Percentiles rank a stretch among this genome's conserved stretches.
Evolutionary conservation across 2,113 vertebrate species (phyloP).

Genomic region (Oxygymnocypris stewartii): DNA sequence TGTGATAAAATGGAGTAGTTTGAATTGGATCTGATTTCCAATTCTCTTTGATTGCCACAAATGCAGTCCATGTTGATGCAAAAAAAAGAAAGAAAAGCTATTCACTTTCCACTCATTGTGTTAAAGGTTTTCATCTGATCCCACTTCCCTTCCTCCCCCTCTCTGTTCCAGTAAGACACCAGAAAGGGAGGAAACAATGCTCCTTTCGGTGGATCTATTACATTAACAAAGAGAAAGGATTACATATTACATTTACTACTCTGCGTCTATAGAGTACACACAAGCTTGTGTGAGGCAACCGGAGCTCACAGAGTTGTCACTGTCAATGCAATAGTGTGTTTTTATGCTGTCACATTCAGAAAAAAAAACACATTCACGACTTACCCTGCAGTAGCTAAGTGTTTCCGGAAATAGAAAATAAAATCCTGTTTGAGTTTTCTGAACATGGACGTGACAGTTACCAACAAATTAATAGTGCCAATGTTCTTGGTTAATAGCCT

Average conservation of each 20-base stretch:
- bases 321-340: slow-evolving; percentile 31
- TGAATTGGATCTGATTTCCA: background rate
- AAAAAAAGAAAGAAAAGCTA: background rate
- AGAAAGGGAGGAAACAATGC: slow-evolving; percentile 44
- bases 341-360: slow-evolving; percentile 48
- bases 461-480: background rate
- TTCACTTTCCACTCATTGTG: slow-evolving; percentile 64
- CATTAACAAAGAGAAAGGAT: slow-evolving; percentile 42
- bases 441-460: background rate
- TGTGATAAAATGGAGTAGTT: background rate
- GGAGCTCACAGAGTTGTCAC: slow-evolving; percentile 36
- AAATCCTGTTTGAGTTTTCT: background rate
- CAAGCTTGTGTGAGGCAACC: slow-evolving; percentile 21
- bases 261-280: slow-evolving; percentile 42
- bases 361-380: slow-evolving; percentile 43
- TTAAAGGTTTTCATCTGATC: slow-evolving; percentile 65
- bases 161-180: slow-evolving; percentile 35
- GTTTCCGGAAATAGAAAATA: slow-evolving; percentile 1
- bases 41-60: background rate
- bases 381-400: slow-evolving; percentile 31
- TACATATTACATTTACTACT: slow-evolving; percentile 42
- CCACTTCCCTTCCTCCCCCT: slow-evolving; percentile 45
- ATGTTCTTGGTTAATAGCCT: slow-evolving; percentile 13
- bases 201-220: background rate
- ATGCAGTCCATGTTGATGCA: background rate